phyloP scores from a whole-genome alignment of 2,888 invertebrate species.

The Melanostoma mellinum region DNA sequence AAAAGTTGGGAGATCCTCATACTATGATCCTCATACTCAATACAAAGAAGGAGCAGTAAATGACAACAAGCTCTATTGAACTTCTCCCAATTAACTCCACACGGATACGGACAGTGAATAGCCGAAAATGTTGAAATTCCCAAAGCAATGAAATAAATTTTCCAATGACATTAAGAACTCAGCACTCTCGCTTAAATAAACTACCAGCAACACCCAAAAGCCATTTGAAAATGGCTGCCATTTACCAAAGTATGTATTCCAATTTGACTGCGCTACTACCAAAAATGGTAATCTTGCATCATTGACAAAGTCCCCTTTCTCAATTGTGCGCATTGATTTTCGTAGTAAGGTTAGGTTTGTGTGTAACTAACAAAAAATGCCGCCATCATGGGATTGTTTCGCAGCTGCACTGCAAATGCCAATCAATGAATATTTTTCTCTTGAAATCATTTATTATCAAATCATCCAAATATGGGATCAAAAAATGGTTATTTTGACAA shows the following conservation, averaged over 20 bases:
- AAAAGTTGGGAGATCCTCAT: too few species aligned
- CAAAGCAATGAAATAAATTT: constrained; percentile 14
- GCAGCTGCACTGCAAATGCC: constrained; percentile 67
- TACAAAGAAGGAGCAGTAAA: too few species aligned
- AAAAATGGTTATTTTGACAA: constrained; percentile 43
- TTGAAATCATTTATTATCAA: constrained; percentile 56
- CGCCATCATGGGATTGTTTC: constrained; percentile 45
- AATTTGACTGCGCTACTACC: constrained; percentile 46
- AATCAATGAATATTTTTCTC: constrained; percentile 46
- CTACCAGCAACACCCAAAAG: constrained; percentile 56
- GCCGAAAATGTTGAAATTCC: neutral
- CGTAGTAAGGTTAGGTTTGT: neutral
- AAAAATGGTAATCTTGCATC: constrained; percentile 53
- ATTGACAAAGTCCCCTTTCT: constrained; percentile 47
- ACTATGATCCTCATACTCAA: too few species aligned
- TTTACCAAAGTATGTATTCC: constrained; percentile 60
- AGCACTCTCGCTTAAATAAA: constrained; percentile 39
- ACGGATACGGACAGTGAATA: constrained; percentile 6
- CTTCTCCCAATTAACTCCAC: neutral
- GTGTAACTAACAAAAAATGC: constrained; percentile 10
- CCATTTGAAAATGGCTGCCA: constrained; percentile 52
- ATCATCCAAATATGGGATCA: constrained; percentile 67
- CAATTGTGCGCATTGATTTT: constrained; percentile 23
- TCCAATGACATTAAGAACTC: constrained; percentile 17
- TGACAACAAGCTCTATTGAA: neutral